Percentiles rank a stretch among this genome's conserved stretches.
phyloP scores from a whole-genome alignment of 2,113 vertebrate genomes.

The Prinia subflava region DNA sequence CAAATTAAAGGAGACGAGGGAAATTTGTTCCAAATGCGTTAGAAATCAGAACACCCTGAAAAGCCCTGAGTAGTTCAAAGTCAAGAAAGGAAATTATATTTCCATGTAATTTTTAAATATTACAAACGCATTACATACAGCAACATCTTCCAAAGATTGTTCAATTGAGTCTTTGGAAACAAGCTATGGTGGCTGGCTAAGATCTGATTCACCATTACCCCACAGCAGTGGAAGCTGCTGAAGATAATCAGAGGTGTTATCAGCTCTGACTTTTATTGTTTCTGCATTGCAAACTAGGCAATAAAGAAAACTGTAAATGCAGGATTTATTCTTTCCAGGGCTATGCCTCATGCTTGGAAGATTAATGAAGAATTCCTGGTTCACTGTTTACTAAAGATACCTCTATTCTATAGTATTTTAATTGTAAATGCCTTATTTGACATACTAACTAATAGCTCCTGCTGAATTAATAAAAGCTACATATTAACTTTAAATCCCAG shows the following conservation, averaged over 20 bases:
- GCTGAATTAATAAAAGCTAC: slow-evolving; percentile 78
- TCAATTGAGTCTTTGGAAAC: neutral
- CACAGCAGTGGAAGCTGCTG: neutral
- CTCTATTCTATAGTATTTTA: slow-evolving; percentile 71
- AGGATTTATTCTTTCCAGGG: slow-evolving; percentile 54
- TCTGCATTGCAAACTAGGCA: slow-evolving; percentile 37
- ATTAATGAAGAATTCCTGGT: slow-evolving; percentile 72
- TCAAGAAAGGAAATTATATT: neutral
- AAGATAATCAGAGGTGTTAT: slow-evolving; percentile 57
- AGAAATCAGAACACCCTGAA: slow-evolving; percentile 41
- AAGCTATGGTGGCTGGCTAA: neutral
- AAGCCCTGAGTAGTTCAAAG: neutral
- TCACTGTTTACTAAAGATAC: slow-evolving; percentile 76
- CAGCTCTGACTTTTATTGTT: slow-evolving; percentile 54
- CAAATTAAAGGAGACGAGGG: slow-evolving; percentile 38
- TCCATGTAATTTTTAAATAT: slow-evolving; percentile 2
- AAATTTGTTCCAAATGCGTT: slow-evolving; percentile 37
- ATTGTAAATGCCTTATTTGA: slow-evolving; percentile 76
- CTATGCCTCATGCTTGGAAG: slow-evolving; percentile 64
- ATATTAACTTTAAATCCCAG: slow-evolving; percentile 79
- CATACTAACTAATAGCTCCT: slow-evolving; percentile 78
- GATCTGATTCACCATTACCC: slow-evolving; percentile 12
- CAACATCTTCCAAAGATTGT: neutral
- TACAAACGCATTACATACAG: neutral
- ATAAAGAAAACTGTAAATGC: slow-evolving; percentile 62